A percentile compares a stretch with the other conserved stretches of the same genome.
These are phyloP conservation scores for Drosophila neonasuta DNA, from an alignment of 2,888 invertebrate species.

Conservation along the genomic window DNA sequence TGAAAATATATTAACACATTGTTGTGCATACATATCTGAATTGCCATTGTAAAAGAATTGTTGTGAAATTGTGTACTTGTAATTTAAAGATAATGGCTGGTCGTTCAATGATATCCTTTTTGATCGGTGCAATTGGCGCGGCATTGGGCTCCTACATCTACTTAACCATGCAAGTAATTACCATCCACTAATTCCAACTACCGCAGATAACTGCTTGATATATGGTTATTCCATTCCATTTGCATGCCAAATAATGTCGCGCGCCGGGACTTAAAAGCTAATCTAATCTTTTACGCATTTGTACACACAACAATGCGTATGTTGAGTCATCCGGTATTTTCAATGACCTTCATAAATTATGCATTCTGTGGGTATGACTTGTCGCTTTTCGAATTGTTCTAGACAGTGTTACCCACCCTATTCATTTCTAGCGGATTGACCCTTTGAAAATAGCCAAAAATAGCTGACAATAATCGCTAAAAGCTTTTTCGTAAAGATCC, in stretches of 20 bases:
- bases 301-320: conserved; percentile 4
- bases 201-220: conserved; percentile 5
- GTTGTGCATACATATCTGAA: conserved; percentile 14
- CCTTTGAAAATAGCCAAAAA: background rate
- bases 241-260: conserved; percentile 21
- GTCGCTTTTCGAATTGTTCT: conserved; percentile 1
- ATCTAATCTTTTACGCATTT: conserved; percentile 23
- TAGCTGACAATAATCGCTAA: no score
- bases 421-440: background rate
- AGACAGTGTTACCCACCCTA: background rate
- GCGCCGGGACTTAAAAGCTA: conserved; percentile 4
- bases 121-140: conserved; percentile 78
- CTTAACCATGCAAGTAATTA: conserved; percentile 79
- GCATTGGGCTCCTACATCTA: conserved; percentile 79
- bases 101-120: conserved; percentile 73
- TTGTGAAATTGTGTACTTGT: conserved; percentile 55
- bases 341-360: conserved; percentile 44
- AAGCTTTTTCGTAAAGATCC: no score
- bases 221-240: conserved; percentile 6
- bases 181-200: conserved; percentile 9
- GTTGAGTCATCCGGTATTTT: conserved; percentile 37
- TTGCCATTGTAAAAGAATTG: conserved; percentile 11
- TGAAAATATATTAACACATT: background rate
- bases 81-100: conserved; percentile 59
- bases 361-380: conserved; percentile 13